Evolutionary conservation across 1,140 invertebrate genomes (phyloP).

Genomic region (Oryctes rhinoceros): DNA sequence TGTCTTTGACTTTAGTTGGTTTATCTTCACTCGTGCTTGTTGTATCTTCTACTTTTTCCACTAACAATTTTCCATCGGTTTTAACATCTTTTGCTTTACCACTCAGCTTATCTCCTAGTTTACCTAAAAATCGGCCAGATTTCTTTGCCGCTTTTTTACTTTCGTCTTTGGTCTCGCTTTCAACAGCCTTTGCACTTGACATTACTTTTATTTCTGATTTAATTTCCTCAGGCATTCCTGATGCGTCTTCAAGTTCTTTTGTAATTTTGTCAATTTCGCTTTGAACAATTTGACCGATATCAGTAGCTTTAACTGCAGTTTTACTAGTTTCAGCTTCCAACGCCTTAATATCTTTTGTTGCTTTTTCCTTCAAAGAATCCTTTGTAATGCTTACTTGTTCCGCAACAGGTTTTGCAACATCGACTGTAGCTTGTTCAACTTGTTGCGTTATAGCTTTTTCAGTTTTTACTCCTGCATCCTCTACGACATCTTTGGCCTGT

Average conservation of each 20-base stretch:
- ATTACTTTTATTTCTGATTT: background rate
- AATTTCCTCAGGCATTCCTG: background rate
- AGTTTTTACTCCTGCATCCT: slow-evolving; percentile 28
- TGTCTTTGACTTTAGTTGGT: slow-evolving; percentile 42
- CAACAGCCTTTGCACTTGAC: background rate
- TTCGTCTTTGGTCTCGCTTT: background rate
- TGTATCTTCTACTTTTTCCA: slow-evolving; percentile 45
- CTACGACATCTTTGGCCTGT: slow-evolving; percentile 33
- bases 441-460: background rate
- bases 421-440: background rate
- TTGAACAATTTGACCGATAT: slow-evolving; percentile 19
- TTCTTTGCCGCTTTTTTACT: slow-evolving; percentile 25
- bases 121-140: slow-evolving; percentile 30
- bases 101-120: slow-evolving; percentile 24
- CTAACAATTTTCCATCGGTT: background rate
- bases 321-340: background rate
- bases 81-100: slow-evolving; percentile 23
- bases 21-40: slow-evolving; percentile 40
- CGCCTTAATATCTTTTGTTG: background rate
- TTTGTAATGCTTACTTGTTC: slow-evolving; percentile 19
- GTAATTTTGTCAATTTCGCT: slow-evolving; percentile 14
- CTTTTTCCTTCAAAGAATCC: slow-evolving; percentile 1
- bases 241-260: slow-evolving; percentile 9
- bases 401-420: background rate
- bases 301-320: background rate